Percentiles rank a stretch among this genome's conserved stretches.
Conservation (phyloP, 1,140 invertebrate genomes). For the Pogonus chalceus region DNA sequence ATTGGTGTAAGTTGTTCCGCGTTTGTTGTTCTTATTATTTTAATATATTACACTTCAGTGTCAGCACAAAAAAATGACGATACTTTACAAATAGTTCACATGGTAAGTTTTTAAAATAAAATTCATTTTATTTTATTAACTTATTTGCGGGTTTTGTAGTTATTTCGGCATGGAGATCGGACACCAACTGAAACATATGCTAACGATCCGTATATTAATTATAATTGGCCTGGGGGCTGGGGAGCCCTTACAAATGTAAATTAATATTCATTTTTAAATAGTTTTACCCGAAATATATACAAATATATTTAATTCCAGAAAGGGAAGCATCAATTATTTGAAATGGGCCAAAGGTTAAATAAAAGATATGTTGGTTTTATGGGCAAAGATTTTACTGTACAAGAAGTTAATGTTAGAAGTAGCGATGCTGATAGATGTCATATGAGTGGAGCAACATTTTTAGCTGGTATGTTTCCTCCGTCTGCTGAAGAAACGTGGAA, state of each 20-base stretch:
- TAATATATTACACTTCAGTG: too few species aligned
- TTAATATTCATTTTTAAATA: slow-evolving; percentile 5
- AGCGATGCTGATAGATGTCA: slow-evolving; percentile 73
- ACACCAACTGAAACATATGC: slow-evolving; percentile 55
- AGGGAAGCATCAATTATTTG: slow-evolving; percentile 67
- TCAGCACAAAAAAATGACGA: too few species aligned
- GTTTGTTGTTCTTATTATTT: too few species aligned
- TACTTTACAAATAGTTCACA: too few species aligned
- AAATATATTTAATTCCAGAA: slow-evolving; percentile 42
- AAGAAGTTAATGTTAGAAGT: slow-evolving; percentile 60
- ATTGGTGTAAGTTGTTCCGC: too few species aligned
- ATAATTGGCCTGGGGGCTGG: slow-evolving; percentile 56
- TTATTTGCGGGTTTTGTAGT: too few species aligned
- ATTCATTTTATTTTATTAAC: too few species aligned
- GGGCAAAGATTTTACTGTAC: slow-evolving; percentile 49
- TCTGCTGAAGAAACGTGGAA: slow-evolving; percentile 59
- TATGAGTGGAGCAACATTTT: slow-evolving; percentile 72
- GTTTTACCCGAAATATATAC: not conserved
- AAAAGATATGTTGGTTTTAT: slow-evolving; percentile 55
- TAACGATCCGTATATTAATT: slow-evolving; percentile 58
- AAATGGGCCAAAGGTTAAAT: slow-evolving; percentile 63
- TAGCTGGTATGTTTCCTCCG: slow-evolving; percentile 77
- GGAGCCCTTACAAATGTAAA: slow-evolving; percentile 63
- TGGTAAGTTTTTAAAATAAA: too few species aligned
- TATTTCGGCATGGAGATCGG: slow-evolving; percentile 68